A percentile compares a stretch with the other conserved stretches of the same genome.
Evolutionary conservation across 1,140 invertebrate genomes (phyloP).

Genomic region (Nomia melanderi): DNA sequence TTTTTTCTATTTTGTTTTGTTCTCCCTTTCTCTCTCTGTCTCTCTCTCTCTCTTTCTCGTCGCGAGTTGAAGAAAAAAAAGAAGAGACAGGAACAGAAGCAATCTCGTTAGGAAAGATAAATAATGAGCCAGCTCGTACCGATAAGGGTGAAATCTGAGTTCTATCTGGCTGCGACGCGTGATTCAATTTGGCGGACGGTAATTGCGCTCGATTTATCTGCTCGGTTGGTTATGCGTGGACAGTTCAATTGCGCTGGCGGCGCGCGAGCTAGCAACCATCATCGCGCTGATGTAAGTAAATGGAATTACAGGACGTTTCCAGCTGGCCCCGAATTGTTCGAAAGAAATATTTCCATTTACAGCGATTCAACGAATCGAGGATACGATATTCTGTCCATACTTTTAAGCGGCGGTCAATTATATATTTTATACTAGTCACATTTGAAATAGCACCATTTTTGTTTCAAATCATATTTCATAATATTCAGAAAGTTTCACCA

Average conservation of each 20-base stretch:
- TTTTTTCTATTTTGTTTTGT: background rate
- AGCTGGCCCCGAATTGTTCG: background rate
- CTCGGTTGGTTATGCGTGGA: slow-evolving; percentile 24
- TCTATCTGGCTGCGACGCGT: slow-evolving; percentile 12
- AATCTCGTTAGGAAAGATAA: slow-evolving; percentile 37
- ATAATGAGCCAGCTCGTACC: slow-evolving; percentile 34
- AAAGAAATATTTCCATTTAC: background rate
- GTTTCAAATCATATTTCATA: too few species aligned
- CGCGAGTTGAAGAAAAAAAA: background rate
- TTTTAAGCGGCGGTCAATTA: too few species aligned
- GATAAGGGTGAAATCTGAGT: slow-evolving; percentile 35
- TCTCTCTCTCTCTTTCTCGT: background rate
- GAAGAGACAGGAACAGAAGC: too few species aligned
- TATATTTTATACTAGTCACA: too few species aligned
- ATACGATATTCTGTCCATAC: background rate
- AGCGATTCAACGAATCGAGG: background rate
- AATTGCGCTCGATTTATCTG: slow-evolving; percentile 40
- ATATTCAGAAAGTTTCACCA: too few species aligned
- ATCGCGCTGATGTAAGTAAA: background rate
- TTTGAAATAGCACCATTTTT: too few species aligned
- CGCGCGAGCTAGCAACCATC: background rate
- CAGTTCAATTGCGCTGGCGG: slow-evolving; percentile 20
- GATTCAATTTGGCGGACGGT: slow-evolving; percentile 39
- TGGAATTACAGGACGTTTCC: slow-evolving; percentile 3
- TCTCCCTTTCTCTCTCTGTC: background rate